Evolutionary conservation across 2,797 vertebrate genomes (phyloP).

Genomic region (Philypnodon macrostomus): DNA sequence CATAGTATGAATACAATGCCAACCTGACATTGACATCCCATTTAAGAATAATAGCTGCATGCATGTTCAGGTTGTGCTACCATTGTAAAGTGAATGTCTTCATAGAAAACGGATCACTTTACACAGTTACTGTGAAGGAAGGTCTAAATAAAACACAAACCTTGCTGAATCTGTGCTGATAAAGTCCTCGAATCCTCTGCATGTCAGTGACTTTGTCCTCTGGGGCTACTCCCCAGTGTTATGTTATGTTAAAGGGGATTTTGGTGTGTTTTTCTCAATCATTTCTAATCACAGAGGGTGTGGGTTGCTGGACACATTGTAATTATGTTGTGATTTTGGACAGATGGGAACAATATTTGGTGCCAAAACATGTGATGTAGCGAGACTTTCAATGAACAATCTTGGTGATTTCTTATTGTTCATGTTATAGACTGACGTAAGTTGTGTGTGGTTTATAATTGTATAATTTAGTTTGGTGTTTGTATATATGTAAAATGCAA

Average conservation of each 20-base stretch:
- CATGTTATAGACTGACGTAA: neutral
- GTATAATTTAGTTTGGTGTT: no score
- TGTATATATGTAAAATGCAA: no score
- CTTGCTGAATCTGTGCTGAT: slow-evolving; percentile 9
- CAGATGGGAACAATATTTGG: slow-evolving; percentile 9
- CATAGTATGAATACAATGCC: no score
- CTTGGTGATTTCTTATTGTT: neutral
- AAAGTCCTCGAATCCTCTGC: neutral
- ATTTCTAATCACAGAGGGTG: slow-evolving; percentile 7
- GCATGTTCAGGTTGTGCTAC: no score
- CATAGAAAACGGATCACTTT: no score
- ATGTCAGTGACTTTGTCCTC: neutral
- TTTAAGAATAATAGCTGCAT: no score
- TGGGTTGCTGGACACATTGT: neutral
- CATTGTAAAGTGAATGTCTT: no score
- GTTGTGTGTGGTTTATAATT: neutral
- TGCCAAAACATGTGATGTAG: neutral
- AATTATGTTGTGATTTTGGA: slow-evolving; percentile 7
- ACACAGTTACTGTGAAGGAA: no score
- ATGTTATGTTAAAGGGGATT: slow-evolving; percentile 3
- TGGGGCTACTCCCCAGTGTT: slow-evolving; percentile 1
- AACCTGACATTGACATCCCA: no score
- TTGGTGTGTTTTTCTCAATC: neutral
- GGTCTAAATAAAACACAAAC: slow-evolving; percentile 21
- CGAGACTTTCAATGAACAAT: no score